These are phyloP conservation scores for Dicranocentrus wangi DNA, from an alignment of 2,888 invertebrate genomes.

Conservation along the genomic window DNA sequence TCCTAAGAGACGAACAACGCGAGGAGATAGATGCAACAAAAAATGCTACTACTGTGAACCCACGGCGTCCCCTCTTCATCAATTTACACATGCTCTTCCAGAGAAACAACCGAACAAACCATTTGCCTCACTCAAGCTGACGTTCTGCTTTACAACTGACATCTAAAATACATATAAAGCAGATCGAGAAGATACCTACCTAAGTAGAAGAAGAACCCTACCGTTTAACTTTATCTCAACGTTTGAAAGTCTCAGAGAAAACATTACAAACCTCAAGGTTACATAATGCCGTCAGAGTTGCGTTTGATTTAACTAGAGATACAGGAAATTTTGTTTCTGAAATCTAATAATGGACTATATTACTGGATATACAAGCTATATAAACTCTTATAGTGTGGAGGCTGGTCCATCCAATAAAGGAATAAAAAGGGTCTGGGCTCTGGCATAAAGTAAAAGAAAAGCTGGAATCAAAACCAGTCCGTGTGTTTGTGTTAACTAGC, in stretches of 20 bases:
- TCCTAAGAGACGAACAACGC: neutral
- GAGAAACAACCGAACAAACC: slow-evolving; percentile 27
- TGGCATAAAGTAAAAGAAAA: neutral
- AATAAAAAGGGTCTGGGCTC: neutral
- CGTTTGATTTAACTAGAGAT: too few relatives aligned
- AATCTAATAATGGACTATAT: too few relatives aligned
- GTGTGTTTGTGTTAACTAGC: too few relatives aligned
- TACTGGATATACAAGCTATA: too few relatives aligned
- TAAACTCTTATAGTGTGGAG: too few relatives aligned
- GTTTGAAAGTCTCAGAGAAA: neutral
- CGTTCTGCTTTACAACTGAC: neutral
- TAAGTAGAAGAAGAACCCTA: slow-evolving; percentile 15
- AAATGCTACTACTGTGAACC: slow-evolving; percentile 14
- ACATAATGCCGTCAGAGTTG: neutral
- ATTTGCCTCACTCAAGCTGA: slow-evolving; percentile 5
- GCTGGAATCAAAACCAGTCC: neutral
- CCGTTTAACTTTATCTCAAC: slow-evolving; percentile 13
- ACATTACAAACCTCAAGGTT: slow-evolving; percentile 37
- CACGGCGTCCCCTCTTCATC: slow-evolving; percentile 6
- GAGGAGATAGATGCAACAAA: slow-evolving; percentile 25
- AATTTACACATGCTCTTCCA: slow-evolving; percentile 13
- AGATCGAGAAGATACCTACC: slow-evolving; percentile 2
- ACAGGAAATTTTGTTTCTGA: too few relatives aligned
- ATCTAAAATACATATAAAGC: neutral
- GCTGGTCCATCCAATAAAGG: neutral